Percentiles rank a stretch among this genome's conserved stretches.
Conservation (phyloP, 2,113 vertebrate species). For the Bettongia penicillata region DNA sequence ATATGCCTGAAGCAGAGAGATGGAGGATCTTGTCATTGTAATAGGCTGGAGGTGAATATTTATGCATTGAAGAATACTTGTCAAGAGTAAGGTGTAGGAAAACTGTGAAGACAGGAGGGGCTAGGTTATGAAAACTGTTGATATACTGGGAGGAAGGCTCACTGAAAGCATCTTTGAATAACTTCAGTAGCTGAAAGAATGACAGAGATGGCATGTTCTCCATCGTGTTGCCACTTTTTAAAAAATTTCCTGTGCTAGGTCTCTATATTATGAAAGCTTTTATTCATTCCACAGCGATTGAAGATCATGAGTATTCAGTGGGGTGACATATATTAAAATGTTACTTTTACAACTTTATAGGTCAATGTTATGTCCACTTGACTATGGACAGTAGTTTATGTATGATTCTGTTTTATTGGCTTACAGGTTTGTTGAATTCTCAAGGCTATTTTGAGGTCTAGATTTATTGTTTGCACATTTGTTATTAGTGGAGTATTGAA, state of each 20-base stretch:
- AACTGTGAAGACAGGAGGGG: background rate
- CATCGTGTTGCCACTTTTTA: background rate
- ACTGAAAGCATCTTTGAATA: background rate
- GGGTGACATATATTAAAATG: background rate
- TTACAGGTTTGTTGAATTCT: background rate
- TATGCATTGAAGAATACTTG: background rate
- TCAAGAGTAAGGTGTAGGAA: background rate
- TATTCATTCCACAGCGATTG: background rate
- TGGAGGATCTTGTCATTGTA: too few species aligned
- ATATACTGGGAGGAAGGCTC: background rate
- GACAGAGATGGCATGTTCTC: background rate
- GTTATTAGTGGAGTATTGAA: too few species aligned
- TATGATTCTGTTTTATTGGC: background rate
- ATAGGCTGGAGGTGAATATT: background rate
- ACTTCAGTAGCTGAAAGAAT: background rate
- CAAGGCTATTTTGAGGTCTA: background rate
- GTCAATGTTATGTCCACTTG: background rate
- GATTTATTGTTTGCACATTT: background rate
- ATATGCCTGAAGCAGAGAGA: background rate
- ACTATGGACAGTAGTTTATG: background rate
- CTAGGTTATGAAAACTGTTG: background rate
- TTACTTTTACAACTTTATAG: background rate
- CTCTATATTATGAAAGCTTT: background rate
- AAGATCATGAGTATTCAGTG: too few species aligned
- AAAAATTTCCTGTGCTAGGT: background rate